phyloP scores from a whole-genome alignment of 2,888 invertebrate genomes.

The Hirtodrosophila confusa region DNA sequence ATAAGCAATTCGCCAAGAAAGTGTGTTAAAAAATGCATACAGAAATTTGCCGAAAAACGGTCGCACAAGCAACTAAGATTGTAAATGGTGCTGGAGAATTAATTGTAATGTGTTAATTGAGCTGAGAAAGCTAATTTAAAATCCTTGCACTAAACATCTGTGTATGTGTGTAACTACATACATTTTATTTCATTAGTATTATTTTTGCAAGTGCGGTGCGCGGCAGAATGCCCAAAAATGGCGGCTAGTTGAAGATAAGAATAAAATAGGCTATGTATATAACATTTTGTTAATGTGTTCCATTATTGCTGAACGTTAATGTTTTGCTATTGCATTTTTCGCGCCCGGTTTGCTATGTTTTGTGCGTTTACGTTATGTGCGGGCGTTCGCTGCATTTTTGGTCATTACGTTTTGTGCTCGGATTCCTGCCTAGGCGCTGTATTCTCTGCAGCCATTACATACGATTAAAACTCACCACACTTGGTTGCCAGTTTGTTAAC shows the following conservation, averaged over 20 bases:
- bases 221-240: slow-evolving; percentile 35
- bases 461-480: slow-evolving; percentile 39
- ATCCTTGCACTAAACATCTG: slow-evolving; percentile 11
- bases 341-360: slow-evolving; percentile 62
- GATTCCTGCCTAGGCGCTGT: slow-evolving; percentile 46
- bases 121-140: slow-evolving; percentile 1
- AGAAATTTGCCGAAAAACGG: slow-evolving; percentile 34
- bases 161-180: slow-evolving; percentile 5
- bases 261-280: slow-evolving; percentile 5
- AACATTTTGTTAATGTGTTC: slow-evolving; percentile 4
- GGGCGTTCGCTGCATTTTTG: slow-evolving; percentile 52
- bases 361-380: slow-evolving; percentile 47
- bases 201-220: slow-evolving; percentile 13
- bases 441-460: slow-evolving; percentile 43
- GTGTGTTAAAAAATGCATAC: slow-evolving; percentile 35
- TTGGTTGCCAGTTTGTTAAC: slow-evolving; percentile 38
- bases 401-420: slow-evolving; percentile 70
- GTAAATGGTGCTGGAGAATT: slow-evolving; percentile 10
- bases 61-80: slow-evolving; percentile 14
- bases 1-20: not conserved
- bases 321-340: slow-evolving; percentile 43
- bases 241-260: slow-evolving; percentile 50
- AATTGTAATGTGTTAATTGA: slow-evolving; percentile 14
- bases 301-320: slow-evolving; percentile 5
- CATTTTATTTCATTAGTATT: slow-evolving; percentile 8